phyloP scores from a whole-genome alignment of 1,140 invertebrate species.

The Drosophila subobscura region DNA sequence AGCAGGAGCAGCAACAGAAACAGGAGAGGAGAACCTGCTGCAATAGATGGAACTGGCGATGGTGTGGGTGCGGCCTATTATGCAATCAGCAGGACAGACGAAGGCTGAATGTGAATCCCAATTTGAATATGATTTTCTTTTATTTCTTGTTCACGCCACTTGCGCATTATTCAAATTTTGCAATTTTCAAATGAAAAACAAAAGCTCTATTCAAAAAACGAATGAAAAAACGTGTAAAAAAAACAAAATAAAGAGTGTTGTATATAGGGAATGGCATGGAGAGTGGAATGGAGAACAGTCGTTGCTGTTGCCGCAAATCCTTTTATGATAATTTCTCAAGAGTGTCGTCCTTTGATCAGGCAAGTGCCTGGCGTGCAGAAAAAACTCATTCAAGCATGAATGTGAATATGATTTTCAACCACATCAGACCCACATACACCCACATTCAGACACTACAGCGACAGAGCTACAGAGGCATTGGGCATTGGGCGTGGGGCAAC shows the following conservation, averaged over 20 bases:
- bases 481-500: constrained; percentile 6
- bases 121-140: constrained; percentile 53
- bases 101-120: constrained; percentile 11
- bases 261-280: constrained; percentile 28
- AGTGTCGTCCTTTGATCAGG: constrained; percentile 83
- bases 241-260: constrained; percentile 18
- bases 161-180: constrained; percentile 82
- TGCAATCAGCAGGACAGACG: constrained; percentile 54
- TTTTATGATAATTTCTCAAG: constrained; percentile 83
- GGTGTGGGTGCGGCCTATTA: constrained; percentile 51
- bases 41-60: constrained; percentile 7
- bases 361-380: constrained; percentile 70
- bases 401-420: constrained; percentile 76
- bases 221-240: constrained; percentile 1
- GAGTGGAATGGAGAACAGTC: constrained; percentile 27
- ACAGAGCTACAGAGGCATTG: not conserved
- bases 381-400: constrained; percentile 82
- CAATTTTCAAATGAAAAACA: constrained; percentile 75
- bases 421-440: constrained; percentile 48
- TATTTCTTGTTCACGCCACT: constrained; percentile 69
- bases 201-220: constrained; percentile 73
- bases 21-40: too few species aligned
- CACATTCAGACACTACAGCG: constrained; percentile 16
- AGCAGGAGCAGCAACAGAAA: not conserved
- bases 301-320: constrained; percentile 63